Evolutionary conservation across 2,797 vertebrate genomes (phyloP).

Genomic region (Oryzias sinensis): DNA sequence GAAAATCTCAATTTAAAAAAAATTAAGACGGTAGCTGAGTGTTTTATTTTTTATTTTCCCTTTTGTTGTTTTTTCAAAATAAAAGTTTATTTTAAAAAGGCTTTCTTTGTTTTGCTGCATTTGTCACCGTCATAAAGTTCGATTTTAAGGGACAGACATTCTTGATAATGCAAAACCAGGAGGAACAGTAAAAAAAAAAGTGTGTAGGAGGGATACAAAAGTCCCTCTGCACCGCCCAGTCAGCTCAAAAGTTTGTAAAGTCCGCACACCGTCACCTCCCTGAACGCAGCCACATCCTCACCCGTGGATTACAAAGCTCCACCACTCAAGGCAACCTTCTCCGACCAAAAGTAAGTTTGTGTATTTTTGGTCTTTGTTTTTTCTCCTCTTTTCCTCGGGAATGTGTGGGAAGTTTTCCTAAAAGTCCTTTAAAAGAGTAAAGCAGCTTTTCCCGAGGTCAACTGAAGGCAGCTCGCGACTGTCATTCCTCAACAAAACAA

Average conservation of each 20-base stretch:
- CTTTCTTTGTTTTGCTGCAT: no score
- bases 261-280: constrained; percentile 33
- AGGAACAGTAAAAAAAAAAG: background rate
- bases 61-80: no score
- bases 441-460: background rate
- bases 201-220: constrained; percentile 52
- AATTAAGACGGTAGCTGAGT: no score
- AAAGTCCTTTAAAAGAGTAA: background rate
- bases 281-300: constrained; percentile 29
- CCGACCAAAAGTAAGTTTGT: constrained; percentile 51
- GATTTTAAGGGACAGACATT: no score
- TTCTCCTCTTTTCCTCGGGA: background rate
- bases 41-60: no score
- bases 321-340: background rate
- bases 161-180: background rate
- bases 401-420: background rate
- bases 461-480: background rate
- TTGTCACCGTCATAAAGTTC: no score
- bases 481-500: no score
- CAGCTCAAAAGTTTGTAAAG: constrained; percentile 58
- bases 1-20: no score
- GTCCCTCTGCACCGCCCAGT: constrained; percentile 56
- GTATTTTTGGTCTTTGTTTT: background rate
- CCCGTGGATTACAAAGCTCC: constrained; percentile 55
- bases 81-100: no score